These are phyloP conservation scores for Eurytemora carolleeae DNA, from an alignment of 1,140 invertebrate genomes.

Conservation along the genomic window DNA sequence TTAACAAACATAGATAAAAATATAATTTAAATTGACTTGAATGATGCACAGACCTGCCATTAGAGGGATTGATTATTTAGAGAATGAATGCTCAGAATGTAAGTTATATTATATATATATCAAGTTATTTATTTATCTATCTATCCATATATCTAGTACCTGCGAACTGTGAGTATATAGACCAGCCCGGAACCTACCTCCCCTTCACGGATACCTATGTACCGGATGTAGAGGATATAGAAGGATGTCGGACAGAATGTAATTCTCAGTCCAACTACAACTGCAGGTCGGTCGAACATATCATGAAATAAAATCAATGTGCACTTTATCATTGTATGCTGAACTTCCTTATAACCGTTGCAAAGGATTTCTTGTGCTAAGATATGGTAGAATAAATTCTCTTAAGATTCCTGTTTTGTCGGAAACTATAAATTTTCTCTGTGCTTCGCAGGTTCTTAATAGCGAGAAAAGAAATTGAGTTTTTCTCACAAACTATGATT, in stretches of 20 bases:
- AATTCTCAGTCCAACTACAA: constrained; percentile 29
- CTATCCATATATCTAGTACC: too few species aligned
- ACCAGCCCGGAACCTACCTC: constrained; percentile 26
- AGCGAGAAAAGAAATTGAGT: too few species aligned
- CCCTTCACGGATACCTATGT: constrained; percentile 28
- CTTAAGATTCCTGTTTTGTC: too few species aligned
- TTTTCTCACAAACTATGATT: too few species aligned
- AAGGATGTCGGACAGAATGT: constrained; percentile 29
- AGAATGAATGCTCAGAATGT: constrained; percentile 33
- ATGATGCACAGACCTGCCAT: constrained; percentile 21
- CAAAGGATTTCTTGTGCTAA: neutral
- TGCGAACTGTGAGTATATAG: constrained; percentile 30
- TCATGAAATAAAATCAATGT: constrained; percentile 8
- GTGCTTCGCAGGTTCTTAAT: too few species aligned
- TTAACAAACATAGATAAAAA: too few species aligned
- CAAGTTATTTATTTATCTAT: constrained; percentile 12
- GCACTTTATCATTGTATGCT: neutral
- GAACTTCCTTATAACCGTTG: neutral
- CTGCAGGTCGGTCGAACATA: constrained; percentile 26
- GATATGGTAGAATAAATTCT: too few species aligned
- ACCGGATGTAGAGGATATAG: constrained; percentile 22
- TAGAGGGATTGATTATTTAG: constrained; percentile 31
- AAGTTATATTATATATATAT: constrained; percentile 13
- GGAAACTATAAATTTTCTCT: too few species aligned
- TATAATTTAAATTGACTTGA: too few species aligned